Conservation (phyloP, 2,888 invertebrate genomes). For the Clistopyga incitator region DNA sequence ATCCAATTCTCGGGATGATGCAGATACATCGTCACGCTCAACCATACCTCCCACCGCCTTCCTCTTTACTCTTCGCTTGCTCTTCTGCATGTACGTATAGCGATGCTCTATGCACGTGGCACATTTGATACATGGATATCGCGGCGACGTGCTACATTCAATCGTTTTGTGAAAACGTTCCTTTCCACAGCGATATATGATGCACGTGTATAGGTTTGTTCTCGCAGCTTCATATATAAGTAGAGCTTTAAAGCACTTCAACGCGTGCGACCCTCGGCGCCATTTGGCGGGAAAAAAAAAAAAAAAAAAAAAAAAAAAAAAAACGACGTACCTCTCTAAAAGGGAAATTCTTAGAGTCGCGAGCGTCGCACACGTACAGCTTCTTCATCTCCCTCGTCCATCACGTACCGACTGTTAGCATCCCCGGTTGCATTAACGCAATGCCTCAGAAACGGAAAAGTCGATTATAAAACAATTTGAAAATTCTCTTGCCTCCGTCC, state of each 20-base stretch:
- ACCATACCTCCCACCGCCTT: neutral
- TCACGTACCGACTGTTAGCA: conserved; percentile 24
- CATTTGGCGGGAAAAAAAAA: conserved; percentile 21
- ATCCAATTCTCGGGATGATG: conserved; percentile 76
- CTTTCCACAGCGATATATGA: neutral
- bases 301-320: neutral
- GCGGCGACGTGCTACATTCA: conserved; percentile 39
- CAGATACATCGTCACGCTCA: conserved; percentile 70
- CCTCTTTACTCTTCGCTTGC: conserved; percentile 8
- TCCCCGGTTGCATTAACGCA: conserved; percentile 30
- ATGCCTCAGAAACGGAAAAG: conserved; percentile 42
- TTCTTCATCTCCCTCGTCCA: conserved; percentile 31
- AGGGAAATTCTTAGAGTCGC: conserved; percentile 21
- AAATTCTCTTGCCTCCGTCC: conserved; percentile 32
- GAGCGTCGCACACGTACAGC: conserved; percentile 6
- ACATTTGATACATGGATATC: conserved; percentile 40
- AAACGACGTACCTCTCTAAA: neutral
- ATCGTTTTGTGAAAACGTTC: conserved; percentile 43
- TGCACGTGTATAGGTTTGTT: conserved; percentile 1
- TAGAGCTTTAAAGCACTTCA: conserved; percentile 16
- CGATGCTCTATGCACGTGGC: conserved; percentile 18
- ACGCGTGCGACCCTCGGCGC: conserved; percentile 11
- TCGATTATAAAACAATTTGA: conserved; percentile 67
- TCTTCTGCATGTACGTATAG: neutral
- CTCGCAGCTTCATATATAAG: neutral